Evolutionary conservation across 1,140 invertebrate genomes (phyloP), one percentile per base, ranked within the genome.

Genomic region (Meloidogyne exigua): DNA sequence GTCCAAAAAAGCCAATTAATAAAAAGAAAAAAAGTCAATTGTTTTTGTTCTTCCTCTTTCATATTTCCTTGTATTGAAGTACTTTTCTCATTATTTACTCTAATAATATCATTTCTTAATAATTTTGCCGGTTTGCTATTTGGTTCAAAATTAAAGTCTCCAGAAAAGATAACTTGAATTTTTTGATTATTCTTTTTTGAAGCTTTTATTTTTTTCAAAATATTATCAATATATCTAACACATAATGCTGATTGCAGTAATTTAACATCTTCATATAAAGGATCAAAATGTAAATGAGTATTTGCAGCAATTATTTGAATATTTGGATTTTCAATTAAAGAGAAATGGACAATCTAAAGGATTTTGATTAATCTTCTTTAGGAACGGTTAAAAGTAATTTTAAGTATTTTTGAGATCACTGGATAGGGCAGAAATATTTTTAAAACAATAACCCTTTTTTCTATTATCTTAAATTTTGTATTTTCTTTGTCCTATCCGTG

Each of bases 271-370:
- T 77, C 76, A 42, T 80, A 25, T 18, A 15, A 23, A 36, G 76
- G 76, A 68, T 77, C 76, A 63, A 76, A 77, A 44, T 42, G 23
- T 36, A 77, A 44, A 36, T 77, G 76, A 21, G 76, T 77, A 64
- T 79, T 77, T n/a, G 65, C 75, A 7, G 36, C 72, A 9, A 77
- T 21, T 39, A 77, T 18, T 36, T 57, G 26, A 39, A 39, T 13
- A 11, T 26, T n/a, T 26, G 21, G 73, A 7, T 66, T 39, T 3
- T 23, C 62, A 26, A 21, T 49, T 2, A 15, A 28, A 25, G 23
- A 26, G 5, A 77, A 28, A 26, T 76, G 76, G n/a, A 79, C 36
- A 64, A 77, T 42, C 77, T 80, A 5, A n/a, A n/a, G n/a, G n/a
- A n/a, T n/a, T n/a, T n/a, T n/a, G n/a, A n/a, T n/a, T n/a, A n/a